Evolutionary conservation across 2,113 vertebrate species (phyloP).

Genomic region (Columba janthina): DNA sequence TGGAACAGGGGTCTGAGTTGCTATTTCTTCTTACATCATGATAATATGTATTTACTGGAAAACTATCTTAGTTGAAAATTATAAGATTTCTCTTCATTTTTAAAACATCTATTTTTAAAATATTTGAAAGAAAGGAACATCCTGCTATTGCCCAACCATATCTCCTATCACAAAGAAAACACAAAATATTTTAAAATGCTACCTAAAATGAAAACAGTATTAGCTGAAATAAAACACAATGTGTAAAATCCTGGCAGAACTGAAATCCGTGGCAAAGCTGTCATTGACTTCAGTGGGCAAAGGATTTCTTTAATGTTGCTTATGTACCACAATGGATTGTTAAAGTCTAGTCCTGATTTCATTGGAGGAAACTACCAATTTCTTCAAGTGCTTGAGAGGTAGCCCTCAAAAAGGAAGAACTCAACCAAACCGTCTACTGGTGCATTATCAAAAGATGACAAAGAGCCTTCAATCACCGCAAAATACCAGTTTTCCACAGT

Average conservation of each 20-base stretch:
- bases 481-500: background rate
- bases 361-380: background rate
- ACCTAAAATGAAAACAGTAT: background rate
- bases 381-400: background rate
- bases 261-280: background rate
- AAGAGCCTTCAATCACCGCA: background rate
- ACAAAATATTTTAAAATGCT: background rate
- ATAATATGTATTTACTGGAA: background rate
- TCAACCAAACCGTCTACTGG: background rate
- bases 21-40: background rate
- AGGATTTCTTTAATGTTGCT: background rate
- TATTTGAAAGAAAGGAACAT: background rate
- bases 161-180: background rate
- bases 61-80: background rate
- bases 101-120: background rate
- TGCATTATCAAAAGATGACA: background rate
- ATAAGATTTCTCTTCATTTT: background rate
- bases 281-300: background rate
- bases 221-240: background rate
- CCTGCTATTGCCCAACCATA: background rate
- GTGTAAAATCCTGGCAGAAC: background rate
- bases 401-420: background rate
- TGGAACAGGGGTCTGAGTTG: background rate
- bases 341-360: background rate
- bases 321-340: background rate